Conservation (phyloP, 2,888 invertebrate species). For the Drosophila koepferae region DNA sequence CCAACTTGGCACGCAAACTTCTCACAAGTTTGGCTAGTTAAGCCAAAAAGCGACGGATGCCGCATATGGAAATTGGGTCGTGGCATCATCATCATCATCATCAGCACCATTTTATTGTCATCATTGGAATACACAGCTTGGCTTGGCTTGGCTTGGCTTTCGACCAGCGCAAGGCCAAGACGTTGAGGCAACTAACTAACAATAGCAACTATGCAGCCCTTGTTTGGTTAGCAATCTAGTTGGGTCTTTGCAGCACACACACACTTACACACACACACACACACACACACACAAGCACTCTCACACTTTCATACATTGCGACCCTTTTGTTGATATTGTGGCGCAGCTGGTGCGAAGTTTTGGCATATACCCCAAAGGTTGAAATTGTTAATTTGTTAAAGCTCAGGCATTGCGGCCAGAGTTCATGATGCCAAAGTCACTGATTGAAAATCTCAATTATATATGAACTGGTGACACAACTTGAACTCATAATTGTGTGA, state of each 20-base stretch:
- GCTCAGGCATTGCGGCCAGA: slow-evolving; percentile 37
- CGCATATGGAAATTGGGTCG: slow-evolving; percentile 76
- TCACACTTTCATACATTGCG: not conserved
- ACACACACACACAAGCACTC: not conserved
- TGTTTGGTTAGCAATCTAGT: slow-evolving; percentile 72
- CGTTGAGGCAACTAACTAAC: slow-evolving; percentile 40
- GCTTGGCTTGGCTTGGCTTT: slow-evolving; percentile 39
- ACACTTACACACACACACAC: slow-evolving; percentile 2
- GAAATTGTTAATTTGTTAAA: slow-evolving; percentile 75
- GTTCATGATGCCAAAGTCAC: slow-evolving; percentile 4
- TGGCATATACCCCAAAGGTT: slow-evolving; percentile 63
- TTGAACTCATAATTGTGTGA: slow-evolving; percentile 1
- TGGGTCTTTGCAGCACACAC: slow-evolving; percentile 49
- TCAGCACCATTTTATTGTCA: slow-evolving; percentile 11
- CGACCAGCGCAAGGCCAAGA: slow-evolving; percentile 57
- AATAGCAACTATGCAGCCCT: slow-evolving; percentile 59
- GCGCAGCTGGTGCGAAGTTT: slow-evolving; percentile 72
- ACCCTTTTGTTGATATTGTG: slow-evolving; percentile 65
- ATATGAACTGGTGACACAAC: slow-evolving; percentile 16
- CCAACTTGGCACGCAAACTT: slow-evolving; percentile 77
- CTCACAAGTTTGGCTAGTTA: slow-evolving; percentile 74
- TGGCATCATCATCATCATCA: slow-evolving; percentile 23
- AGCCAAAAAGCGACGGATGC: slow-evolving; percentile 66
- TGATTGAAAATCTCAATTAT: slow-evolving; percentile 32
- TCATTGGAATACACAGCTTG: slow-evolving; percentile 17